phyloP scores from a whole-genome alignment of 1,140 invertebrate species.

The Sitodiplosis mosellana region DNA sequence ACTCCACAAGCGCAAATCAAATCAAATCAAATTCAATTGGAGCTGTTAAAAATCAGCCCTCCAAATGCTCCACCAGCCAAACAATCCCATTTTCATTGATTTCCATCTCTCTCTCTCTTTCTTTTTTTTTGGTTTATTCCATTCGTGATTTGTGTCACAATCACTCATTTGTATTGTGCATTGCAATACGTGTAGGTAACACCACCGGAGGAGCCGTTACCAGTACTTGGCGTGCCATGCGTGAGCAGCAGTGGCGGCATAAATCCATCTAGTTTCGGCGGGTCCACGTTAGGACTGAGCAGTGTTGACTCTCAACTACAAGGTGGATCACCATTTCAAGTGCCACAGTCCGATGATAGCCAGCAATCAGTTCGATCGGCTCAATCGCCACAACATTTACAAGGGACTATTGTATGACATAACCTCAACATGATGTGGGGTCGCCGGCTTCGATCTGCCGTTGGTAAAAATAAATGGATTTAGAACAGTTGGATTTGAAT shows the following conservation, averaged over 20 bases:
- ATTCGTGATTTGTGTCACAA: not conserved
- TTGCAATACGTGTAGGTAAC: constrained; percentile 14
- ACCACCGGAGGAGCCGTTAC: constrained; percentile 55
- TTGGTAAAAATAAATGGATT: constrained; percentile 13
- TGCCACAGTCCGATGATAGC: constrained; percentile 6
- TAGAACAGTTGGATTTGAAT: no score
- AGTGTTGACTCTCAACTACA: not conserved
- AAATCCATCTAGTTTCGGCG: constrained; percentile 20
- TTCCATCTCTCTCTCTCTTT: no score
- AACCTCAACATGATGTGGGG: constrained; percentile 80
- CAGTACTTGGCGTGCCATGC: constrained; percentile 27
- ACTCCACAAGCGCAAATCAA: no score
- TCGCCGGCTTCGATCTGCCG: constrained; percentile 36
- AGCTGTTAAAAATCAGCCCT: no score
- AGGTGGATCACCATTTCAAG: constrained; percentile 14
- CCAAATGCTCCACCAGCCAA: no score
- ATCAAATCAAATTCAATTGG: no score
- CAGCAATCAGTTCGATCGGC: constrained; percentile 21
- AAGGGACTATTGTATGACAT: constrained; percentile 84
- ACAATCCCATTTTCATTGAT: no score
- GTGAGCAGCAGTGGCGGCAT: constrained; percentile 25
- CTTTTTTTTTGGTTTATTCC: no score
- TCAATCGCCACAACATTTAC: constrained; percentile 54
- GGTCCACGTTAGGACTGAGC: constrained; percentile 7
- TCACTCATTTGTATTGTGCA: not conserved